Conservation (phyloP, 53 echinoderm and acorn worm genomes). For the Echinometra lucunter region DNA sequence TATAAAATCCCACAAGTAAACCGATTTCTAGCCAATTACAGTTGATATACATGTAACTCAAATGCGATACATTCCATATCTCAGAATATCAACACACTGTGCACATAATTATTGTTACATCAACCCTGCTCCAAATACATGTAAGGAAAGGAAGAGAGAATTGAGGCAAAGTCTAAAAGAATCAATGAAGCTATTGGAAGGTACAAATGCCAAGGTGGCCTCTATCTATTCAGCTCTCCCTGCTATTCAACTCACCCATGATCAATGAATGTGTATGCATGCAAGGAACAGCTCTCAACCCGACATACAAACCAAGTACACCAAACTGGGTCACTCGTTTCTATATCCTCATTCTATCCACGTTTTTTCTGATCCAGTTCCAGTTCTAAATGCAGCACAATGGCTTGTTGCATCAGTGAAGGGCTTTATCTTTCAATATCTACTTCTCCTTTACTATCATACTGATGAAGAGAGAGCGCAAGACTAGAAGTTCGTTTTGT, state of each 20-base stretch:
- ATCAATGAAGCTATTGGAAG: conserved; percentile 32
- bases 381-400: conserved; percentile 58
- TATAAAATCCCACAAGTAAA: neutral
- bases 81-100: neutral
- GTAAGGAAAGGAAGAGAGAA: neutral
- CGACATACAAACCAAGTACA: neutral
- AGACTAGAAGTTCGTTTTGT: neutral
- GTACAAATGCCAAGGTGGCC: neutral
- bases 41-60: neutral
- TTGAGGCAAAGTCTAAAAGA: conserved; percentile 4
- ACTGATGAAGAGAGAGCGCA: neutral
- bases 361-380: conserved; percentile 58
- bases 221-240: neutral
- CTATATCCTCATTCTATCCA: conserved; percentile 25
- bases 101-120: neutral
- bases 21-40: neutral
- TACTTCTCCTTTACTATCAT: neutral
- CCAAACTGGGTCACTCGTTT: conserved; percentile 50
- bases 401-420: neutral
- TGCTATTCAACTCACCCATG: neutral
- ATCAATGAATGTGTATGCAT: conserved; percentile 3
- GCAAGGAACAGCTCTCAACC: neutral
- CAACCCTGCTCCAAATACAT: conserved; percentile 8
- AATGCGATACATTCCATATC: neutral
- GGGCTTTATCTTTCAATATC: neutral